Base-by-base conservation (phyloP, 2,797 vertebrate species). In the Hemitrygon akajei region DNA sequence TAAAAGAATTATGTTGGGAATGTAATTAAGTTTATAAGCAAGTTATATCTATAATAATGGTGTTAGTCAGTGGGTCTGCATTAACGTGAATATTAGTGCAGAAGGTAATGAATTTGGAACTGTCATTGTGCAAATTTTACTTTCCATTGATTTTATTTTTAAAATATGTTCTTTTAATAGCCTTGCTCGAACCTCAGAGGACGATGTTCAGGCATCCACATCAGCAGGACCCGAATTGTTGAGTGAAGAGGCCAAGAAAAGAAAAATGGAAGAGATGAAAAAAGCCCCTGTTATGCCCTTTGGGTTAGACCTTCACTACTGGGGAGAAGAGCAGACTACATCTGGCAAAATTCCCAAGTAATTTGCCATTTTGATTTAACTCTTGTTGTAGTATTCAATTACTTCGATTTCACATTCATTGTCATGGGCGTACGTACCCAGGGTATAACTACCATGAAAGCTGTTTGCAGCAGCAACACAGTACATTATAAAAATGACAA, bases 251-350 rank as follows among this genome's bases (percentile, higher is more conserved):
- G 94, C 93, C n/a, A 34, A 91, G 40, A 95, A 96, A 93, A 87
- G 77, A 94, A 96, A 95, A 94, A 95, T 94, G 71, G 95, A 95
- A 71, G 96, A 97, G 94, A 94, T 94, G 77, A 95, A 95, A 4
- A 96, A 96, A 58, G 97, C 97, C 18, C 98, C 98, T 0, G 94
- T 98, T 11, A 95, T 99, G 94, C 97, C 98, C 0, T 99, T 98
- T 60, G 98, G 98, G 91, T 94, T 98, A 94, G 99, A 99, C 94
- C 96, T 99, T 92, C 98, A 98, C 95, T 97, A 97, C 96, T 99
- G 98, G 98, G 98, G 98, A 93, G 95, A 98, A 95, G 98, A 99
- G 94, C 97, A 97, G 94, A 97, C 97, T n/a, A 96, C 94, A 9
- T 95, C 97, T 5, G 97, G 98, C 79, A 98, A 97, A 96, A 98